phyloP scores from a whole-genome alignment of 2,888 invertebrate genomes.

The Thecocarcelia acutangulata region DNA sequence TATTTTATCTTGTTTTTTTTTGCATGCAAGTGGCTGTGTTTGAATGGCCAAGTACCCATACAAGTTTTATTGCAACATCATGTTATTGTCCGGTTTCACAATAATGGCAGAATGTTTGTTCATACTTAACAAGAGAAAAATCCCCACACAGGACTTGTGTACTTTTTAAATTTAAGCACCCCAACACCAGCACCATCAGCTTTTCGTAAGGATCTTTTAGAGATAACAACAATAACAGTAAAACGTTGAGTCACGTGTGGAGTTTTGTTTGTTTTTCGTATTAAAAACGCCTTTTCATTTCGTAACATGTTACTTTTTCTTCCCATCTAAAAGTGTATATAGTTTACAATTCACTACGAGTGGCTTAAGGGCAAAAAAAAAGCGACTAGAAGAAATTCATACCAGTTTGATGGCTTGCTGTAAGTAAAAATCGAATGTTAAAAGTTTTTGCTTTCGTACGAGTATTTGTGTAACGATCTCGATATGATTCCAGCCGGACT shows the following conservation, averaged over 20 bases:
- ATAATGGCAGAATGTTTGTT: constrained; percentile 56
- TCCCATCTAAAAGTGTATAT: constrained; percentile 32
- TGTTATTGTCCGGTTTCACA: constrained; percentile 64
- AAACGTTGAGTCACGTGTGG: constrained; percentile 75
- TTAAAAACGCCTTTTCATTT: constrained; percentile 77
- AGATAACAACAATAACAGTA: constrained; percentile 14
- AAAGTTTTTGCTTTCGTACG: constrained; percentile 30
- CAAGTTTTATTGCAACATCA: constrained; percentile 67
- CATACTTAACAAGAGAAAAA: constrained; percentile 6
- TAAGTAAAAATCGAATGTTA: constrained; percentile 34
- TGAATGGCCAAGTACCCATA: constrained; percentile 44
- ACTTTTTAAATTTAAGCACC: constrained; percentile 14
- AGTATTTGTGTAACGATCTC: constrained; percentile 32
- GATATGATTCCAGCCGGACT: constrained; percentile 45
- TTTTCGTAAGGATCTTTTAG: constrained; percentile 31
- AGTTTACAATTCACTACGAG: not conserved
- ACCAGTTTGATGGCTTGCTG: no score
- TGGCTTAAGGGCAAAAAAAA: not conserved
- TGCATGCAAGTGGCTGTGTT: constrained; percentile 4
- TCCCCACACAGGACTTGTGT: constrained; percentile 23
- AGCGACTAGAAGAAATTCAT: not conserved
- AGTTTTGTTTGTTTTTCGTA: constrained; percentile 78
- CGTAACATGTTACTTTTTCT: constrained; percentile 71
- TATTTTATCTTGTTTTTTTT: no score
- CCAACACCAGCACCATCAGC: not conserved